Percentiles rank a stretch among this genome's conserved stretches.
phyloP scores from a whole-genome alignment of 2,113 vertebrate species.

The Oncorhynchus clarkii region DNA sequence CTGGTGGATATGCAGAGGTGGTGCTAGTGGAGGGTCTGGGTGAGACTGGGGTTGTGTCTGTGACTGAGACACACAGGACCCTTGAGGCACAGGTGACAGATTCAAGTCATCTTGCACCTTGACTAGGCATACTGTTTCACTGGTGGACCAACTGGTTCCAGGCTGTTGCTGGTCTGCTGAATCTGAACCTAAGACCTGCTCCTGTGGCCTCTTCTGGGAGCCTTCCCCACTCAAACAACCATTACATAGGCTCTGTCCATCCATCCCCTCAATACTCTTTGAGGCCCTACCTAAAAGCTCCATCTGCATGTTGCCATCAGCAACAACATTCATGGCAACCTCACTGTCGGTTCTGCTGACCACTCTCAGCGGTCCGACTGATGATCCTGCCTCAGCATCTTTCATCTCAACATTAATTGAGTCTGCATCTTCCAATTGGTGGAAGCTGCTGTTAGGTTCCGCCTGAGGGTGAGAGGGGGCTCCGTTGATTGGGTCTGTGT shows the following conservation, averaged over 20 bases:
- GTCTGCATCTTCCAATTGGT: constrained; percentile 48
- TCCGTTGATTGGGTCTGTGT: constrained; percentile 73
- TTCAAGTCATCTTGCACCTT: constrained; percentile 38
- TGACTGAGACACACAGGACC: constrained; percentile 58
- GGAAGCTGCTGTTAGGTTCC: constrained; percentile 62
- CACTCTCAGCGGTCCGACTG: background rate
- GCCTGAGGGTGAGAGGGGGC: constrained; percentile 54
- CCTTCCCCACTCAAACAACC: constrained; percentile 75
- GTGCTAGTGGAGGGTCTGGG: constrained; percentile 38
- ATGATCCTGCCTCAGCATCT: constrained; percentile 25
- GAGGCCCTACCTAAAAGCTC: constrained; percentile 9
- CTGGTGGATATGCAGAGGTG: constrained; percentile 46
- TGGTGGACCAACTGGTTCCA: constrained; percentile 64
- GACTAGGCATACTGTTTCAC: constrained; percentile 40
- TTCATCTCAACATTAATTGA: constrained; percentile 56
- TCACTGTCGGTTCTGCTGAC: background rate
- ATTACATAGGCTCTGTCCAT: constrained; percentile 78
- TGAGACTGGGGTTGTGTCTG: constrained; percentile 48
- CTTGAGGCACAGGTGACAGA: constrained; percentile 22
- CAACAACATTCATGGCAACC: background rate
- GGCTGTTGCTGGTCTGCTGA: constrained; percentile 55
- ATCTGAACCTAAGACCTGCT: constrained; percentile 57
- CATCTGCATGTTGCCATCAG: background rate
- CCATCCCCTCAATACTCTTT: constrained; percentile 29
- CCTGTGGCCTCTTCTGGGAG: constrained; percentile 51